Percentiles rank a stretch among this genome's conserved stretches.
phyloP scores from a whole-genome alignment of 1,140 invertebrate species.

The Saccostrea echinata region DNA sequence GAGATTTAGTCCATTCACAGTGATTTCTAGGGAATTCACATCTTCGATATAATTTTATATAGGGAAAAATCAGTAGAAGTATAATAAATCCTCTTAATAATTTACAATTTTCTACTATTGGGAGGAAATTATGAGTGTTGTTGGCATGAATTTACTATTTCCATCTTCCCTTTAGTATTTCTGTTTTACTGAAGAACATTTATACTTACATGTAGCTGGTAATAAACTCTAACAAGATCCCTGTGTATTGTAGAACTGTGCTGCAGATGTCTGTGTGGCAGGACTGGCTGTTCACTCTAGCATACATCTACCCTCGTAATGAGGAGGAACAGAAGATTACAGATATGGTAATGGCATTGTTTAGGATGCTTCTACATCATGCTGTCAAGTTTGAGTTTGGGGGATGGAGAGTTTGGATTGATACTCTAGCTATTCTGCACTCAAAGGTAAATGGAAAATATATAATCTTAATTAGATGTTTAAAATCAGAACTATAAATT shows the following conservation, averaged over 20 bases:
- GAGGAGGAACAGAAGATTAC: constrained; percentile 97
- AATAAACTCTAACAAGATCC: too few relatives aligned
- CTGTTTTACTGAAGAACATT: too few relatives aligned
- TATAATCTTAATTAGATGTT: background rate
- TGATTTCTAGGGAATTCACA: too few relatives aligned
- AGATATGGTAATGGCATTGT: constrained; percentile 98
- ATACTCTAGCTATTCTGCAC: constrained; percentile 99
- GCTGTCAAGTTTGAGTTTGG: constrained; percentile 99
- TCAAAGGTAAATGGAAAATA: constrained; percentile 81
- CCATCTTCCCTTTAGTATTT: too few relatives aligned
- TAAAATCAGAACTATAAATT: background rate
- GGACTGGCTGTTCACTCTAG: constrained; percentile 99
- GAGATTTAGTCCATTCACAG: too few relatives aligned
- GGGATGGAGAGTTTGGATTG: constrained; percentile 99
- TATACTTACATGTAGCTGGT: too few relatives aligned
- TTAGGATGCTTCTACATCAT: constrained; percentile 98
- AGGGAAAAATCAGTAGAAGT: too few relatives aligned
- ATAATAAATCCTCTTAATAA: too few relatives aligned
- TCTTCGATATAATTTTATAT: too few relatives aligned
- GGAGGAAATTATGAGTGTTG: too few relatives aligned
- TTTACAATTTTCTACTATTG: too few relatives aligned
- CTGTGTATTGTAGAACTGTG: constrained; percentile 86
- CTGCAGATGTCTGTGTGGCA: constrained; percentile 99
- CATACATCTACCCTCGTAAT: constrained; percentile 97
- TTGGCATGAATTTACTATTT: too few relatives aligned